Conservation (phyloP, 2,888 invertebrate genomes). For the Digitonthophagus gazella region DNA sequence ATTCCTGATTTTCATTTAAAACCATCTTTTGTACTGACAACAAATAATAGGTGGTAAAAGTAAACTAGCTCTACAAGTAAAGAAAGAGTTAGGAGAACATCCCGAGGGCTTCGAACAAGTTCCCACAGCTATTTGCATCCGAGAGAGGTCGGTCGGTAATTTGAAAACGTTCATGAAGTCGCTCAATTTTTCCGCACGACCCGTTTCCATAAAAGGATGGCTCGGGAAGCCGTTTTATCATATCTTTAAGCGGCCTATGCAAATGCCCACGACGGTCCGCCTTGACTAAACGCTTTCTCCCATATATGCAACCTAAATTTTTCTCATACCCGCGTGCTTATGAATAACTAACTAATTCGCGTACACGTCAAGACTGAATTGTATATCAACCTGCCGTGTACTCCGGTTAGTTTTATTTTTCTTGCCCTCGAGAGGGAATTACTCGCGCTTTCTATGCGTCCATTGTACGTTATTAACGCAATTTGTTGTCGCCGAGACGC, state of each 20-base stretch:
- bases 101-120: not conserved
- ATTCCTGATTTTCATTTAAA: too few species aligned
- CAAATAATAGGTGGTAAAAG: too few species aligned
- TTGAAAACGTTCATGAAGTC: conserved; percentile 13
- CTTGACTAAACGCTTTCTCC: not conserved
- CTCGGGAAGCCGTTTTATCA: conserved; percentile 9
- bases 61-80: too few species aligned
- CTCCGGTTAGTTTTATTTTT: not conserved
- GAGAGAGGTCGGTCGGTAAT: not conserved
- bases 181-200: conserved; percentile 8
- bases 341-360: not conserved
- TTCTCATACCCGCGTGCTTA: not conserved
- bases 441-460: not conserved
- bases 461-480: not conserved
- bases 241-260: conserved; percentile 2
- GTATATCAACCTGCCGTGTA: not conserved
- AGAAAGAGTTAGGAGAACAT: not conserved
- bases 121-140: not conserved
- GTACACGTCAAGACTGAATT: not conserved
- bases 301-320: not conserved
- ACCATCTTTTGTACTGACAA: too few species aligned
- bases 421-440: not conserved
- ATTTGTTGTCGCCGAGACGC: not conserved
- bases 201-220: conserved; percentile 5
- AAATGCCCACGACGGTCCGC: not conserved